phyloP scores from a whole-genome alignment of 2,888 invertebrate genomes.

The Galerucella nymphaeae region DNA sequence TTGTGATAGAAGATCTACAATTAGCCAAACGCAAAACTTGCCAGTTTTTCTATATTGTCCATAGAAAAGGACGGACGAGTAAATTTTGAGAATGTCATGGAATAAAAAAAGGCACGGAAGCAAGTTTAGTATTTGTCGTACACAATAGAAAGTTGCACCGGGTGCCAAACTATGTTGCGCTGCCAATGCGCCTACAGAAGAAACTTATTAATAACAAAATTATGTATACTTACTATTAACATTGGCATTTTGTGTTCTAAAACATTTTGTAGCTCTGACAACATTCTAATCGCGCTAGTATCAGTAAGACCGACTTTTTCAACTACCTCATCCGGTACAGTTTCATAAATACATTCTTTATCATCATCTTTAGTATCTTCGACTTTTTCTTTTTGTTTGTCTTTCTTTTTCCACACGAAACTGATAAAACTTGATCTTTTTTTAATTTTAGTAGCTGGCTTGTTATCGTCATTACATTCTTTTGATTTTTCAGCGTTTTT shows the following conservation, averaged over 20 bases:
- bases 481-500: conserved; percentile 32
- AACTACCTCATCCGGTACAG: conserved; percentile 44
- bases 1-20: too few species aligned
- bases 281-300: conserved; percentile 47
- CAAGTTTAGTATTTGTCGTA: too few species aligned
- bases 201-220: too few species aligned
- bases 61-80: too few species aligned
- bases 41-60: too few species aligned
- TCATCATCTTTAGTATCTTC: conserved; percentile 28
- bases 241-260: conserved; percentile 53
- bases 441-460: conserved; percentile 40
- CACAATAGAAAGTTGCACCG: too few species aligned
- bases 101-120: too few species aligned
- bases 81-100: too few species aligned
- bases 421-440: conserved; percentile 54
- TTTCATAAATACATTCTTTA: conserved; percentile 52
- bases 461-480: conserved; percentile 22
- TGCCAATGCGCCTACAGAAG: not conserved
- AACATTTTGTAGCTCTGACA: conserved; percentile 56
- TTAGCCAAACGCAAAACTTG: too few species aligned
- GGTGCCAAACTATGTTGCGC: too few species aligned
- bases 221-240: conserved; percentile 48
- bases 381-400: conserved; percentile 41
- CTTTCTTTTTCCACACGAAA: conserved; percentile 53
- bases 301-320: conserved; percentile 38